Evolutionary conservation across 1,140 invertebrate genomes (phyloP).

Genomic region (fruit fly (Drosophila melanogaster)): Release_6_plus_ISO1_MT NT_033777.3:30848501-30849000

Average conservation of each 20-base stretch:
- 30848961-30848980: slow-evolving; percentile 65
- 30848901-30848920: slow-evolving; percentile 63
- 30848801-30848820: slow-evolving; percentile 55
- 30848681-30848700: slow-evolving; percentile 68
- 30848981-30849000: slow-evolving; percentile 61
- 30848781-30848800: slow-evolving; percentile 66
- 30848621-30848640: slow-evolving; percentile 74
- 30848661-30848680: slow-evolving; percentile 79
- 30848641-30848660: slow-evolving; percentile 80
- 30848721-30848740: slow-evolving; percentile 69
- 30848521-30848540: slow-evolving; percentile 49
- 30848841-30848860: slow-evolving; percentile 80
- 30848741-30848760: slow-evolving; percentile 60
- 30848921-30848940: slow-evolving; percentile 64
- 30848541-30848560: slow-evolving; percentile 16
- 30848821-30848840: slow-evolving; percentile 82
- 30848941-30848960: slow-evolving; percentile 80
- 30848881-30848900: slow-evolving; percentile 31
- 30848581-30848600: slow-evolving; percentile 66
- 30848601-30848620: slow-evolving; percentile 65
- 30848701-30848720: slow-evolving; percentile 63
- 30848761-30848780: slow-evolving; percentile 70
- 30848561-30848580: slow-evolving; percentile 78
- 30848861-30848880: slow-evolving; percentile 17
- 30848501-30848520: slow-evolving; percentile 76